Conservation (phyloP, 92 coral and sea anemone species). For the Epizoanthus rinbou region DNA sequence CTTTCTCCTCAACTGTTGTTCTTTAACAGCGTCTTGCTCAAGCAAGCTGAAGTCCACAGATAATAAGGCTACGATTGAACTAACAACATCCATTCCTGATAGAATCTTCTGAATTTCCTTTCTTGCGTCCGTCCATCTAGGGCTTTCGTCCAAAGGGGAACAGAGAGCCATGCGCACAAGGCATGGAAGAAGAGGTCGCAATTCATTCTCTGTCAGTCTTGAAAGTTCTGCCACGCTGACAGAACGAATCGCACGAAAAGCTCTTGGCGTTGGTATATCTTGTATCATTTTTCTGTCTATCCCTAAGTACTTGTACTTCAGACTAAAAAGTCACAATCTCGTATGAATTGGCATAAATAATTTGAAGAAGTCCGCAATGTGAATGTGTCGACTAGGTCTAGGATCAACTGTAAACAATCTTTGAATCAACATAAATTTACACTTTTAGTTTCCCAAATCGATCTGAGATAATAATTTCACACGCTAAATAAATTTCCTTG, state of each 20-base stretch:
- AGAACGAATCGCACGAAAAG: constrained; percentile 83
- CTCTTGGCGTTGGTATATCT: constrained; percentile 78
- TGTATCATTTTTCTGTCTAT: constrained; percentile 46
- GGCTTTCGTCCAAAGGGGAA: constrained; percentile 93
- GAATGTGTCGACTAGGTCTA: too few relatives aligned
- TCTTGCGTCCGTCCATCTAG: constrained; percentile 90
- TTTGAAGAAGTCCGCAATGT: too few relatives aligned
- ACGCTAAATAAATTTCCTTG: too few relatives aligned
- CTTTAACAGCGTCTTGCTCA: constrained; percentile 94
- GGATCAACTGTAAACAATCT: background rate
- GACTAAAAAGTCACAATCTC: background rate
- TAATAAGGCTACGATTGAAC: constrained; percentile 87
- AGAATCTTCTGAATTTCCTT: constrained; percentile 93
- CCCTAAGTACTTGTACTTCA: background rate
- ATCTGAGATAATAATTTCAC: too few relatives aligned
- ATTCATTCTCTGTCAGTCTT: constrained; percentile 62
- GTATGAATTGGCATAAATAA: too few relatives aligned
- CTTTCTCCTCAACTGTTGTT: constrained; percentile 85
- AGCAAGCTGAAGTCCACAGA: constrained; percentile 94
- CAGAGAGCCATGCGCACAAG: constrained; percentile 97
- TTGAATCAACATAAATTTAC: background rate
- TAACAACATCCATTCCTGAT: constrained; percentile 92
- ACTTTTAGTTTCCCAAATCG: too few relatives aligned
- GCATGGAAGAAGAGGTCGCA: constrained; percentile 90
- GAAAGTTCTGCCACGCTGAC: constrained; percentile 80